Conservation (phyloP, 2,113 vertebrate species). For the Astatotilapia flaviijosephi region DNA sequence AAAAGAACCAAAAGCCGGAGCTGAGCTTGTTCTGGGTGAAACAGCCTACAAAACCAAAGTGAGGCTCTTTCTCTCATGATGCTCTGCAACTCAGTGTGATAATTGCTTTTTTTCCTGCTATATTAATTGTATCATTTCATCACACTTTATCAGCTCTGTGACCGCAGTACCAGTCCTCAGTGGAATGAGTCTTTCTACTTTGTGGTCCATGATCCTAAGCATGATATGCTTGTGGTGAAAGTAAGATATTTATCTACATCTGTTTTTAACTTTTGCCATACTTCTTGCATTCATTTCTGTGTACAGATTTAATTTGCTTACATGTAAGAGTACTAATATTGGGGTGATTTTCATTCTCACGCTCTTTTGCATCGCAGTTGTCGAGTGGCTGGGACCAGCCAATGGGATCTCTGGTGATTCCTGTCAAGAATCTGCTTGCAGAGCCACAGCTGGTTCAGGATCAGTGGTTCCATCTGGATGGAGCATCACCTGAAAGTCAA, state of each 20-base stretch:
- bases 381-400: slow-evolving; percentile 72
- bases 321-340: not conserved
- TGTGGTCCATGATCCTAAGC: slow-evolving; percentile 75
- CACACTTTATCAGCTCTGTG: slow-evolving; percentile 61
- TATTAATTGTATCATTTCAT: not conserved
- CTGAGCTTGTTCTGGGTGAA: slow-evolving; percentile 72
- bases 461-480: slow-evolving; percentile 76
- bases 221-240: slow-evolving; percentile 81
- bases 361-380: slow-evolving; percentile 37
- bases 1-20: slow-evolving; percentile 79
- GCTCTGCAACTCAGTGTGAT: not conserved
- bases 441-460: slow-evolving; percentile 75
- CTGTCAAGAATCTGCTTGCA: slow-evolving; percentile 74
- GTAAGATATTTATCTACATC: slow-evolving; percentile 42
- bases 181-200: slow-evolving; percentile 85
- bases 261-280: fast-evolving
- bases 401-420: slow-evolving; percentile 78
- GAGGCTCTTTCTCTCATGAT: not conserved
- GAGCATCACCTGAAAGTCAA: slow-evolving; percentile 68
- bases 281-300: not conserved
- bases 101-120: not conserved
- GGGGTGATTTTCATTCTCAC: not conserved
- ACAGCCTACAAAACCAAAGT: slow-evolving; percentile 80
- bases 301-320: not conserved
- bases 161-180: slow-evolving; percentile 70